Percentiles rank a stretch among this genome's conserved stretches.
phyloP scores from a whole-genome alignment of 2,888 invertebrate species.

The Oligia strigilis region DNA sequence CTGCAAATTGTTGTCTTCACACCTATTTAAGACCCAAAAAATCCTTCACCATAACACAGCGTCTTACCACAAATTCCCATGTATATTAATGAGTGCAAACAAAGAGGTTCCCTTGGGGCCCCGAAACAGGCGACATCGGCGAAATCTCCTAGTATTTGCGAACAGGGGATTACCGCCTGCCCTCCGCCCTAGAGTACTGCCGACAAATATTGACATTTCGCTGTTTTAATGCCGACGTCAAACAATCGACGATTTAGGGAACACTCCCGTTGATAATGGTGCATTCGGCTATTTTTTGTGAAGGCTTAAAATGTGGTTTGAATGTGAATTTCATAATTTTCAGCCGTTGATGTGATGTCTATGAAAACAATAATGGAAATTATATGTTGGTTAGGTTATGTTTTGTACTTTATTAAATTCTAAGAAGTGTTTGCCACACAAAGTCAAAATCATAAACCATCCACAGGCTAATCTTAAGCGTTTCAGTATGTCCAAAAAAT shows the following conservation, averaged over 20 bases:
- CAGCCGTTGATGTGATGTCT: not conserved
- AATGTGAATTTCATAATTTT: not conserved
- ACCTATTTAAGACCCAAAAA: slow-evolving; percentile 60
- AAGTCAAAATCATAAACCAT: not conserved
- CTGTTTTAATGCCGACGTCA: slow-evolving; percentile 90
- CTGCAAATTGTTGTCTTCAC: slow-evolving; percentile 49
- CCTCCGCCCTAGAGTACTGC: slow-evolving; percentile 75
- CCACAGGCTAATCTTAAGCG: not conserved
- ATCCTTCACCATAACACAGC: slow-evolving; percentile 58
- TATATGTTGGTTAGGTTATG: not conserved
- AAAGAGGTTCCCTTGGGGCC: slow-evolving; percentile 71
- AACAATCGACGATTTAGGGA: slow-evolving; percentile 87
- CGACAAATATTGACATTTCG: slow-evolving; percentile 89
- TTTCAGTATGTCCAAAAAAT: not conserved
- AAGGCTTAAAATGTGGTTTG: not conserved
- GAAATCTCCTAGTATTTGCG: slow-evolving; percentile 84
- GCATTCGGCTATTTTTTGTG: slow-evolving; percentile 45
- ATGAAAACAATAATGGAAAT: not conserved
- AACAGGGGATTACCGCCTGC: slow-evolving; percentile 84
- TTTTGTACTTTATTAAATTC: too few relatives aligned
- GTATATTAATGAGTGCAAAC: slow-evolving; percentile 81
- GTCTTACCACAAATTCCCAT: slow-evolving; percentile 69
- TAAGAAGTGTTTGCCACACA: not conserved
- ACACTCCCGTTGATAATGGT: slow-evolving; percentile 65
- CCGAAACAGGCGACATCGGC: slow-evolving; percentile 77